Conservation (phyloP, 2,888 invertebrate species). For the Stegophylla sp. region DNA sequence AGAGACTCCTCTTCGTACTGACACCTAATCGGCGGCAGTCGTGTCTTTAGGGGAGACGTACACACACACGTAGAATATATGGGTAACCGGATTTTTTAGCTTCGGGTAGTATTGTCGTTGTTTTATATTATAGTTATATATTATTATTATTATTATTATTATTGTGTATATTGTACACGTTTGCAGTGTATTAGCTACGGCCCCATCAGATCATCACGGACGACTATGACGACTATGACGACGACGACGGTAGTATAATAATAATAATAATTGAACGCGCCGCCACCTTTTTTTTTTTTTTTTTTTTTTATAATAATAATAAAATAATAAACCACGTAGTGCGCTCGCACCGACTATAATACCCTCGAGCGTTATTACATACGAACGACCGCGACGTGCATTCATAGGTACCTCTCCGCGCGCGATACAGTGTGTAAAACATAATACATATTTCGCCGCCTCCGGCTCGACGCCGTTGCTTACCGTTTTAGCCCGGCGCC, state of each 20-base stretch:
- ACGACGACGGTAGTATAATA: constrained; percentile 25
- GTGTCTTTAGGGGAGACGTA: constrained; percentile 43
- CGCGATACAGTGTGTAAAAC: not conserved
- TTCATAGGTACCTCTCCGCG: not conserved
- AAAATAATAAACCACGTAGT: constrained; percentile 56
- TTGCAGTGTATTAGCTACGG: constrained; percentile 41
- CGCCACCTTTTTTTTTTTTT: constrained; percentile 57
- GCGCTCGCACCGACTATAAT: too few relatives aligned
- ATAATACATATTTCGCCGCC: constrained; percentile 26
- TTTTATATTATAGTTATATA: too few relatives aligned
- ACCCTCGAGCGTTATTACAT: constrained; percentile 22
- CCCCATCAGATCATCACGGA: not conserved
- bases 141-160: too few relatives aligned
- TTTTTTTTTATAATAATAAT: too few relatives aligned
- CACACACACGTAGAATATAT: not conserved
- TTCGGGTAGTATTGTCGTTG: constrained; percentile 42
- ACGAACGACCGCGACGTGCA: not conserved
- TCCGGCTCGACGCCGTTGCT: constrained; percentile 28
- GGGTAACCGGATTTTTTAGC: constrained; percentile 35
- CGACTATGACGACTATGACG: constrained; percentile 1
- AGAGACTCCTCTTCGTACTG: constrained; percentile 38
- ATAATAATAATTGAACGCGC: constrained; percentile 54
- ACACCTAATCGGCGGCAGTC: too few relatives aligned
- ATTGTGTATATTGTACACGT: not conserved
- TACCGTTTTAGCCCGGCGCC: constrained; percentile 57